phyloP scores from a whole-genome alignment of 2,888 invertebrate species.

The Crocallis elinguaria region DNA sequence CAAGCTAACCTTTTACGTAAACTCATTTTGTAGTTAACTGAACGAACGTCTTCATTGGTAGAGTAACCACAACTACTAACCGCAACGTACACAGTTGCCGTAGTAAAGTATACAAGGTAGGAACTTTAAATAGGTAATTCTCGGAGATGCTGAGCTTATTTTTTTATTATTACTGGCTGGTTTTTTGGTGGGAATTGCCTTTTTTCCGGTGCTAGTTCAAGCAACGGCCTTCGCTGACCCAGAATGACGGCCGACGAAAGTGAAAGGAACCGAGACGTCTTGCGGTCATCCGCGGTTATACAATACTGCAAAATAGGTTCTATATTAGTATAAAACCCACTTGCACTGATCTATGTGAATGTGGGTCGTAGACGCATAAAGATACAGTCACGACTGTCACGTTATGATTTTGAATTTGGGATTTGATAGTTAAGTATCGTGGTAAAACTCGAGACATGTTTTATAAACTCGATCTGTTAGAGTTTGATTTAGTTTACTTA shows the following conservation, averaged over 20 bases:
- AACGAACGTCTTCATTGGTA: too few relatives aligned
- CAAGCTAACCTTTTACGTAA: too few relatives aligned
- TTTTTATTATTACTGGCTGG: background rate
- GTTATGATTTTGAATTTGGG: background rate
- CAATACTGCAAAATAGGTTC: constrained; percentile 37
- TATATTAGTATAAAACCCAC: constrained; percentile 13
- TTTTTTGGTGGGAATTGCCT: background rate
- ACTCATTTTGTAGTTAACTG: too few relatives aligned
- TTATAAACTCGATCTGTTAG: too few relatives aligned
- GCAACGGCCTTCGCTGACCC: constrained; percentile 22
- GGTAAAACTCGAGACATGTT: background rate
- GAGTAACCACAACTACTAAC: too few relatives aligned
- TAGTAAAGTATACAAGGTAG: too few relatives aligned
- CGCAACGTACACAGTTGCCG: too few relatives aligned
- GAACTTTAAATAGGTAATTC: too few relatives aligned
- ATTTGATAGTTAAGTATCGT: background rate
- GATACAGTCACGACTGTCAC: background rate
- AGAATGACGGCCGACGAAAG: constrained; percentile 43
- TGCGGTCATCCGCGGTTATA: constrained; percentile 45
- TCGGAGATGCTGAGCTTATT: too few relatives aligned
- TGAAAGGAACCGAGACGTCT: constrained; percentile 53
- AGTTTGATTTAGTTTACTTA: too few relatives aligned
- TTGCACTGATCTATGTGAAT: background rate
- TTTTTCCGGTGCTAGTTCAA: constrained; percentile 17
- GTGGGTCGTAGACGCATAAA: constrained; percentile 4